Evolutionary conservation across 1,140 invertebrate species (phyloP), one percentile per base, ranked within the genome.

Genomic region (Drosophila bifasciata): DNA sequence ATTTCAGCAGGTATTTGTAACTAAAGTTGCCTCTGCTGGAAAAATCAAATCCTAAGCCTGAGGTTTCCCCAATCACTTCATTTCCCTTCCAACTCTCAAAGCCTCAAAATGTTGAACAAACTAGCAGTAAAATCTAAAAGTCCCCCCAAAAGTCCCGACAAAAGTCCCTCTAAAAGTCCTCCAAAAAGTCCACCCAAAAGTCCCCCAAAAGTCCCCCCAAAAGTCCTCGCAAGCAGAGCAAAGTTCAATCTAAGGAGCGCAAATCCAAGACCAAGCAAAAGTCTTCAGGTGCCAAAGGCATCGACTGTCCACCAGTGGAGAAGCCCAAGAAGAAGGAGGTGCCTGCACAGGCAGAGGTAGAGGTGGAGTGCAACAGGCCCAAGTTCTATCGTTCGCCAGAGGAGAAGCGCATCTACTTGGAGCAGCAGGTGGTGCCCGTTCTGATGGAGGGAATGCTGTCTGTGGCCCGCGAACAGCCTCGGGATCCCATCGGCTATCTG

Each of bases 391-490:
- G 5, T 0, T 17, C 75, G 0, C 5, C 21, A 0, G 57, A 9
- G 7, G 60, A 88, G 13, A 58, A 58, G 11, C 75, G 84, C 0
- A n/a, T 3, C 3, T 83, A 52, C 41, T 9, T 88, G 9, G 53
- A 89, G 28, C 40, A 15, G 9, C 60, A 79, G 11, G 84, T 69
- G 39, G 61, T 79, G 16, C 83, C 83, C 46, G 76, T 89, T 1
- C 11, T 88, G 6, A 79, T 89, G 79, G 66, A 83, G 21, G 83
- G 83, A 3, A 69, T 88, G 84, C 23, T 88, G 59, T 71, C 49
- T 1, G 15, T 88, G 41, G 79, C 83, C 3, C 78, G 83, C 0
- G 83, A 83, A 6, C 53, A 70, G 39, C 83, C 83, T 0, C 32
- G 19, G 4, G 83, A 88, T 79, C 83, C 83, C 21, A 73, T 88